A percentile compares a stretch with the other conserved stretches of the same genome.
These are phyloP conservation scores for Drosophila greeni DNA, from an alignment of 2,888 invertebrate genomes.

Conservation along the genomic window DNA sequence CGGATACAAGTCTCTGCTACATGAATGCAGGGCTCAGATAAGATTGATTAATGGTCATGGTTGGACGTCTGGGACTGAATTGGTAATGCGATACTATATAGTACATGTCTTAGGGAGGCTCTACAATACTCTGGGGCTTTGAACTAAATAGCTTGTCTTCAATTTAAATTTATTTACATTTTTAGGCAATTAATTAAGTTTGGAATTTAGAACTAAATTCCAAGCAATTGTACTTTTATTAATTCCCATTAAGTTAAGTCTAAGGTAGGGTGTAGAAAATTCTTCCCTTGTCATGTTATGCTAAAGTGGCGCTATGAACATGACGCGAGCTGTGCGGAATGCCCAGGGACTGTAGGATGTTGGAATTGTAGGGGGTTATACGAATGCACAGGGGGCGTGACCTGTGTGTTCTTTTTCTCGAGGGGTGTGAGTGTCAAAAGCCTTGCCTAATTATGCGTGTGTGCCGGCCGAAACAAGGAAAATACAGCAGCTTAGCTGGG, in stretches of 20 bases:
- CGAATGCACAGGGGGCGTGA: constrained; percentile 28
- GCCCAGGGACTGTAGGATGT: constrained; percentile 27
- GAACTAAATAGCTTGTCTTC: background rate
- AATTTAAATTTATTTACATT: background rate
- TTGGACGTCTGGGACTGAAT: constrained; percentile 20
- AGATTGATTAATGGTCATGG: constrained; percentile 29
- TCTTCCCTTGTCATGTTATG: constrained; percentile 11
- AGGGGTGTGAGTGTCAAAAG: constrained; percentile 30
- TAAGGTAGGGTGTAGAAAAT: background rate
- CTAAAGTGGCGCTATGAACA: constrained; percentile 64
- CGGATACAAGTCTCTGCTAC: constrained; percentile 15
- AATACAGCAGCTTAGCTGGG: constrained; percentile 34
- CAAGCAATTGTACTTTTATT: background rate
- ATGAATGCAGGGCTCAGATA: constrained; percentile 18
- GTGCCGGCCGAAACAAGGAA: constrained; percentile 18
- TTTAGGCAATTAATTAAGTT: background rate
- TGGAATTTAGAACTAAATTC: background rate
- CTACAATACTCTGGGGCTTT: constrained; percentile 1
- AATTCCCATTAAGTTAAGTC: background rate
- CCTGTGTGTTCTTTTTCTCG: constrained; percentile 5
- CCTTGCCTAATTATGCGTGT: constrained; percentile 61
- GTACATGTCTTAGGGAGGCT: constrained; percentile 1
- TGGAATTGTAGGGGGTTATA: constrained; percentile 21
- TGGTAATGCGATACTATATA: constrained; percentile 4
- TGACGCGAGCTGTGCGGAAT: constrained; percentile 54